These are phyloP conservation scores for Leptinotarsa peninsularis DNA, from an alignment of 2,888 invertebrate species.

Conservation along the genomic window DNA sequence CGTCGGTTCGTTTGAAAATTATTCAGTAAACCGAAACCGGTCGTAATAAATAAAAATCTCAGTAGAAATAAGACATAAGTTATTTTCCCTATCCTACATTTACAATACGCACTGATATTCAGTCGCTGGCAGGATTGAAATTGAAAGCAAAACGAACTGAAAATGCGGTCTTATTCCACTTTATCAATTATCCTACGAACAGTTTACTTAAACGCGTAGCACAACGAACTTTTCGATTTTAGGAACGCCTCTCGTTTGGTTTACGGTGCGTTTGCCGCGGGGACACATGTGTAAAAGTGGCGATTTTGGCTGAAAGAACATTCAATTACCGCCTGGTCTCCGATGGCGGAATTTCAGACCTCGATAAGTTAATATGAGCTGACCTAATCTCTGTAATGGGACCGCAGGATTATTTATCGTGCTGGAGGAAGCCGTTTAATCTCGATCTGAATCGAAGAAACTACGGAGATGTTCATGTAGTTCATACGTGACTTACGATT, in stretches of 20 bases:
- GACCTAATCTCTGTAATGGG: slow-evolving; percentile 36
- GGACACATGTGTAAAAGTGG: slow-evolving; percentile 18
- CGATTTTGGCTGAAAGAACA: slow-evolving; percentile 36
- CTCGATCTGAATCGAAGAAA: slow-evolving; percentile 27
- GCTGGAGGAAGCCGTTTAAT: slow-evolving; percentile 24
- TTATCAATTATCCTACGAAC: slow-evolving; percentile 45
- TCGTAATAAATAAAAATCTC: no score
- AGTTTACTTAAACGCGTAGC: slow-evolving; percentile 40
- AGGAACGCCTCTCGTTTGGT: slow-evolving; percentile 23
- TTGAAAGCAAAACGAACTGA: slow-evolving; percentile 46
- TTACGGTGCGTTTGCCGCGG: not conserved
- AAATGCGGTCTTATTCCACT: slow-evolving; percentile 44
- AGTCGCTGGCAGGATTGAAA: slow-evolving; percentile 34
- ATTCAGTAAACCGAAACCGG: no score
- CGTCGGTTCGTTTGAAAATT: no score
- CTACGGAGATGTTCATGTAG: not conserved
- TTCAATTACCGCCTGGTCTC: slow-evolving; percentile 36
- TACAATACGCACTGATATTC: no score
- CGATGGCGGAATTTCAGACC: slow-evolving; percentile 30
- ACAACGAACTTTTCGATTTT: slow-evolving; percentile 34
- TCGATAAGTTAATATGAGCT: slow-evolving; percentile 40
- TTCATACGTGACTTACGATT: no score
- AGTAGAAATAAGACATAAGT: no score
- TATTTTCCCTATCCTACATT: no score
- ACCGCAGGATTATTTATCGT: slow-evolving; percentile 33